Evolutionary conservation across 1,140 invertebrate species (phyloP).

Genomic region (Diuraphis noxia): DNA sequence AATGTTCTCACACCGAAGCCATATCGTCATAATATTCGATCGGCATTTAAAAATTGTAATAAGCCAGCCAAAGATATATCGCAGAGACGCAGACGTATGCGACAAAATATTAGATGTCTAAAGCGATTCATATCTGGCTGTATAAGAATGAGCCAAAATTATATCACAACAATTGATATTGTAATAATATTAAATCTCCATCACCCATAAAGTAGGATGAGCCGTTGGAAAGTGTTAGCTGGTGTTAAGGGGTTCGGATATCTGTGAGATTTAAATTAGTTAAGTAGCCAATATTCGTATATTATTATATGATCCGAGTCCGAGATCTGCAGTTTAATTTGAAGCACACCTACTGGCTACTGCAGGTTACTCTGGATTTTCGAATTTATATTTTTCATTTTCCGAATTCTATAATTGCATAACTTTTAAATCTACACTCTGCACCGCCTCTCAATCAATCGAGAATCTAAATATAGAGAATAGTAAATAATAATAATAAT

Average conservation of each 20-base stretch:
- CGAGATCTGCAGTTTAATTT: background rate
- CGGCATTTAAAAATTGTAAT: background rate
- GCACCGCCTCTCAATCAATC: background rate
- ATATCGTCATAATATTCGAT: background rate
- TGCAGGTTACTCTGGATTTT: background rate
- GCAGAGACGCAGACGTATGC: background rate
- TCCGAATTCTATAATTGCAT: background rate
- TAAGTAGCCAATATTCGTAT: too few species aligned
- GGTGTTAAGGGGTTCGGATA: too few species aligned
- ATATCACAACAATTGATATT: background rate
- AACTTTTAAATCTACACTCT: too few species aligned
- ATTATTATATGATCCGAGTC: background rate
- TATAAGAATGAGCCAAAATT: background rate
- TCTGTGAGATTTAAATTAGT: background rate
- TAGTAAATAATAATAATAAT: background rate
- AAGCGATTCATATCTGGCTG: background rate
- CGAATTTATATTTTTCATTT: background rate
- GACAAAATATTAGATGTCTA: background rate
- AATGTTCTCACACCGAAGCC: background rate
- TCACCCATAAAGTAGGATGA: too few species aligned
- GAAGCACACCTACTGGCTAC: too few species aligned
- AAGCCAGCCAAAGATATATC: background rate
- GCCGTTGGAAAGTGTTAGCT: too few species aligned
- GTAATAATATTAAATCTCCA: too few species aligned
- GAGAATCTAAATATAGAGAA: background rate